Evolutionary conservation across 2,113 vertebrate species (phyloP).

Genomic region (Strigops habroptila): DNA sequence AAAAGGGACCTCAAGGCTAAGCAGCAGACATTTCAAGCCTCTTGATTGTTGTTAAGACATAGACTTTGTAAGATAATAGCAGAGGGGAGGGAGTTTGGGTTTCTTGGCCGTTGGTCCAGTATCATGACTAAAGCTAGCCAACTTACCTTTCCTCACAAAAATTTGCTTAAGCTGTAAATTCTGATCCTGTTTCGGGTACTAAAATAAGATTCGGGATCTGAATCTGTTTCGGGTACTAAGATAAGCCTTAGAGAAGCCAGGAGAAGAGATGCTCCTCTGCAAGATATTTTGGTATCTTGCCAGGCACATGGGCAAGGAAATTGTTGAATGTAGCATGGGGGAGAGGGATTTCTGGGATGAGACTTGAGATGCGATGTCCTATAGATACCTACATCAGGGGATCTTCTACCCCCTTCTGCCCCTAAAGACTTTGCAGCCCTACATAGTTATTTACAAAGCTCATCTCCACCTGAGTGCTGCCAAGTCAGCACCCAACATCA

Average conservation of each 20-base stretch:
- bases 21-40: background rate
- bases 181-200: background rate
- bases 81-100: background rate
- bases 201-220: background rate
- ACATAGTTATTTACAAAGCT: background rate
- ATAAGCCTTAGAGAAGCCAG: background rate
- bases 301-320: background rate
- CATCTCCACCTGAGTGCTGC: background rate
- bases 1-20: background rate
- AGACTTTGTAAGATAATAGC: background rate
- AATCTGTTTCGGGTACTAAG: background rate
- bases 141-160: background rate
- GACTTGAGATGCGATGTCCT: background rate
- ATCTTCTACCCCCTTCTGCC: background rate
- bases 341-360: background rate
- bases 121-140: background rate
- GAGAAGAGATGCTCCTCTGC: background rate
- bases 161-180: background rate
- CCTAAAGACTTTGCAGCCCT: background rate
- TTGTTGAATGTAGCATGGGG: background rate
- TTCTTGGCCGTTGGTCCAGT: background rate
- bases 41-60: background rate
- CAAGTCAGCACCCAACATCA: background rate
- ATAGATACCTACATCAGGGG: background rate
- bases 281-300: background rate